Conservation (phyloP, 1,140 invertebrate species). For the Papilio polyxenes region DNA sequence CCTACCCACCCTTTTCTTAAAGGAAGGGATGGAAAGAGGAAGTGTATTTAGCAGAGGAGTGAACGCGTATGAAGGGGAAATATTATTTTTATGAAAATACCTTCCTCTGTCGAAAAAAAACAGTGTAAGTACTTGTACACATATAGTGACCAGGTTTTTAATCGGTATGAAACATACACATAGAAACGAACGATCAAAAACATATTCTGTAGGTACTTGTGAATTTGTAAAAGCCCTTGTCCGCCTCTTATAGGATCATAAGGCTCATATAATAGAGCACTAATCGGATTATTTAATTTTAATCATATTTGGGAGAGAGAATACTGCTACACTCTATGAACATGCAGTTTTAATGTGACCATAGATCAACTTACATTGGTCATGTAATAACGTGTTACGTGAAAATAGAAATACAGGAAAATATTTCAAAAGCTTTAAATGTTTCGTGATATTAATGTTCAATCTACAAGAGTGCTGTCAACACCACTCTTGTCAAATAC, state of each 20-base stretch:
- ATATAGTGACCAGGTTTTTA: neutral
- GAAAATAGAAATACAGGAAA: neutral
- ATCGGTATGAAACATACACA: neutral
- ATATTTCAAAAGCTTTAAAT: neutral
- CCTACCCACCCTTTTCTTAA: too few relatives aligned
- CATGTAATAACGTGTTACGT: neutral
- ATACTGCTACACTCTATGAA: neutral
- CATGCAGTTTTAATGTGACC: constrained; percentile 2
- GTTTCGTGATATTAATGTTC: neutral
- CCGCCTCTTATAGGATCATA: constrained; percentile 5
- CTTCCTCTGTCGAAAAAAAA: too few relatives aligned
- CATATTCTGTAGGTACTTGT: neutral
- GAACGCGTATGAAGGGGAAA: too few relatives aligned
- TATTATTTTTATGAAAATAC: too few relatives aligned
- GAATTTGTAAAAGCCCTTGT: constrained; percentile 21
- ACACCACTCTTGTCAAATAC: neutral
- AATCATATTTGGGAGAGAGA: neutral
- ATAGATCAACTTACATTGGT: neutral
- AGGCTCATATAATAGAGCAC: constrained; percentile 15
- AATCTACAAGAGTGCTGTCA: neutral
- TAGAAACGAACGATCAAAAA: neutral
- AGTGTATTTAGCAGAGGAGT: too few relatives aligned
- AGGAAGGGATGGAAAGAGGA: too few relatives aligned
- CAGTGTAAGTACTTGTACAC: too few relatives aligned
- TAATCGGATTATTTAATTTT: constrained; percentile 25